Evolutionary conservation across 2,888 invertebrate genomes (phyloP).

Genomic region (Parascotia fuliginaria): DNA sequence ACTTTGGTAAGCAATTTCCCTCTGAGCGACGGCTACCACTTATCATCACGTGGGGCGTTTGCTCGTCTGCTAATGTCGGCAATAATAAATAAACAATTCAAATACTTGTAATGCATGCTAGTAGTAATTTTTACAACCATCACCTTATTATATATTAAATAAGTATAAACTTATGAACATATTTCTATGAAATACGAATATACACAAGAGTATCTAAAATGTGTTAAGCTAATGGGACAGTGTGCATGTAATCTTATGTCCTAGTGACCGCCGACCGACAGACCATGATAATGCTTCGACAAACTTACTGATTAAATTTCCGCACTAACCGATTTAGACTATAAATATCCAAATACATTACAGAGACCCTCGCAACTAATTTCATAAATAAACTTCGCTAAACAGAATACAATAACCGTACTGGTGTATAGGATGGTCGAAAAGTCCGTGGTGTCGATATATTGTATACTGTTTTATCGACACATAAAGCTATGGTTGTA

Average conservation of each 20-base stretch:
- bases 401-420: neutral
- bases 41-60: no score
- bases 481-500: no score
- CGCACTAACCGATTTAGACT: conserved; percentile 53
- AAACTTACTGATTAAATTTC: conserved; percentile 65
- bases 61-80: no score
- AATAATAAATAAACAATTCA: no score
- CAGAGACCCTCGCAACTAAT: conserved; percentile 46
- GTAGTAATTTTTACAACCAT: no score
- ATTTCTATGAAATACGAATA: neutral
- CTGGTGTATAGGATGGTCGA: neutral
- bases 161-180: neutral
- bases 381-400: conserved; percentile 47
- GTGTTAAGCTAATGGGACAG: conserved; percentile 1
- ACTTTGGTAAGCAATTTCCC: no score
- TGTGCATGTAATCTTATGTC: conserved; percentile 24
- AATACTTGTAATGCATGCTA: no score
- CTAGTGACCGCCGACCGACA: conserved; percentile 41
- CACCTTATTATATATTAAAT: no score
- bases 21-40: no score
- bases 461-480: no score
- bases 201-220: neutral
- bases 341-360: conserved; percentile 44
- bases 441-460: no score
- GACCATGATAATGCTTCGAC: conserved; percentile 48